These are phyloP conservation scores for Arizona elegans DNA, from an alignment of 2,113 vertebrate genomes.

Conservation along the genomic window DNA sequence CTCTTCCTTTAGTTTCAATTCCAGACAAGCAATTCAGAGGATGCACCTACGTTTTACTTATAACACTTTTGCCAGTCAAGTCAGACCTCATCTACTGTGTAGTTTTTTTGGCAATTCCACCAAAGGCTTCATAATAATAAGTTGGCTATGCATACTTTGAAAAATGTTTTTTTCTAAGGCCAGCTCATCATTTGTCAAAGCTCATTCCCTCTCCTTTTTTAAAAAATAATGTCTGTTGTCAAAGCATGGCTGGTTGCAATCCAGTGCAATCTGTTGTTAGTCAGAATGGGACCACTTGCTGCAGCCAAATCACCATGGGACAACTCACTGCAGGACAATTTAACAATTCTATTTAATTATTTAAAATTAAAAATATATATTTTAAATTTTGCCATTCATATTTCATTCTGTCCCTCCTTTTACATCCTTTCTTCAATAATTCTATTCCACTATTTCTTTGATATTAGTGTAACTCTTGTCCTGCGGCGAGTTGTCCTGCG, in stretches of 20 bases:
- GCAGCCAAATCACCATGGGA: too few relatives aligned
- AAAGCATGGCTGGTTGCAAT: constrained; percentile 15
- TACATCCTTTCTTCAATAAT: too few relatives aligned
- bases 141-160: background rate
- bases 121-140: constrained; percentile 1
- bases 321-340: too few relatives aligned
- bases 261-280: constrained; percentile 16
- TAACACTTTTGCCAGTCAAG: background rate
- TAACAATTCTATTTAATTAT: too few relatives aligned
- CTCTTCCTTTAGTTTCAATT: background rate
- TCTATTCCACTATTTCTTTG: too few relatives aligned
- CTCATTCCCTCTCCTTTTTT: background rate
- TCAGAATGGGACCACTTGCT: too few relatives aligned
- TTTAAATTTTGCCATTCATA: too few relatives aligned
- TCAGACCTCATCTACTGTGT: background rate
- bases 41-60: background rate
- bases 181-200: constrained; percentile 26
- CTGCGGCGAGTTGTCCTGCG: too few relatives aligned
- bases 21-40: background rate
- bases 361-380: too few relatives aligned
- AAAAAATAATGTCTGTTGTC: background rate
- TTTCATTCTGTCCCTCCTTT: too few relatives aligned
- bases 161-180: background rate
- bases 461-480: too few relatives aligned
- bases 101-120: constrained; percentile 3